Evolutionary conservation across 2,797 vertebrate species (phyloP).

Genomic region (Zalophus californianus): DNA sequence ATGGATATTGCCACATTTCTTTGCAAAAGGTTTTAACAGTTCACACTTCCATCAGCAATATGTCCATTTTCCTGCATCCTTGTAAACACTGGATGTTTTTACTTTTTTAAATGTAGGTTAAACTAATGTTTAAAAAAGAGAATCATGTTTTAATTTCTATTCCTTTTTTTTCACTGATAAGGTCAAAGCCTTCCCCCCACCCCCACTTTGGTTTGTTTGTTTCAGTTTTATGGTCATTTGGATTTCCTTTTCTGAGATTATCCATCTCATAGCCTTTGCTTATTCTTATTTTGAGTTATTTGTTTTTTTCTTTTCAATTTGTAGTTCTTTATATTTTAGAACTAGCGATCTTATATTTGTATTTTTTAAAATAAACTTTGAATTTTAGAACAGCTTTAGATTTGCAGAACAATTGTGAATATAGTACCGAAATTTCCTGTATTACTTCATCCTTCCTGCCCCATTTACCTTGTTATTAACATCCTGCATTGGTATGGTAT

Average conservation of each 20-base stretch:
- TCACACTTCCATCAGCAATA: neutral
- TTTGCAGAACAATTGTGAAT: conserved; percentile 14
- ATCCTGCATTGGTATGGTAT: neutral
- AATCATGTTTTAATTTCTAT: conserved; percentile 54
- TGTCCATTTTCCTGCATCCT: neutral
- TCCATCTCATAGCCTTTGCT: conserved; percentile 26
- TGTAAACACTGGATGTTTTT: conserved; percentile 37
- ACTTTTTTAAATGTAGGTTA: neutral
- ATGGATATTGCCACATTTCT: neutral
- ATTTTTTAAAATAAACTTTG: conserved; percentile 49
- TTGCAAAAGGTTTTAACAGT: conserved; percentile 9
- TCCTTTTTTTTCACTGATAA: conserved; percentile 34
- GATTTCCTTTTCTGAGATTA: neutral
- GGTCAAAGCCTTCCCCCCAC: neutral
- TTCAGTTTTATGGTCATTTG: conserved; percentile 55
- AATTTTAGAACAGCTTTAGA: conserved; percentile 48
- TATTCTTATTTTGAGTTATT: conserved; percentile 56
- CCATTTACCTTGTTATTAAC: neutral
- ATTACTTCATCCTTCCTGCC: neutral
- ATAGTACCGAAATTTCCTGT: neutral
- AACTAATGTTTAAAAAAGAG: neutral
- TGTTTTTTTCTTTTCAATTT: conserved; percentile 53
- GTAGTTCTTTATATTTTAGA: conserved; percentile 60
- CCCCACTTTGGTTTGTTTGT: neutral
- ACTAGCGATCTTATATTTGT: conserved; percentile 18